Percentiles rank a stretch among this genome's conserved stretches.
phyloP scores from a whole-genome alignment of 2,888 invertebrate species.

The Zonitis immaculata region DNA sequence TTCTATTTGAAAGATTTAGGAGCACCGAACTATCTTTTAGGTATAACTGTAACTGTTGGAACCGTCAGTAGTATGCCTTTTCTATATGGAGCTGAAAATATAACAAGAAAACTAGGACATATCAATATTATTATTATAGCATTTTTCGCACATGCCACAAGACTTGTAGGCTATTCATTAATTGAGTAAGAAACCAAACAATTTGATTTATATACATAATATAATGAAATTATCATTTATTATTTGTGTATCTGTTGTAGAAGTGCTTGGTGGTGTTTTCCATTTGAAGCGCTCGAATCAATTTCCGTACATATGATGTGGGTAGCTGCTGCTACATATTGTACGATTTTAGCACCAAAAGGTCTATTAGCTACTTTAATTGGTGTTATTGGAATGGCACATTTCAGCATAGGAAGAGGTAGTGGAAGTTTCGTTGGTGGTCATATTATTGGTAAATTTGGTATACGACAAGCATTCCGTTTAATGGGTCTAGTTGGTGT shows the following conservation, averaged over 20 bases:
- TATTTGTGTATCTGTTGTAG: no score
- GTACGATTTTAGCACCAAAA: constrained; percentile 77
- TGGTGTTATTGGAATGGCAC: constrained; percentile 82
- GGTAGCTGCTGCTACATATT: constrained; percentile 86
- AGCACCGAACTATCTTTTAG: constrained; percentile 75
- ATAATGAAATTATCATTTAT: background rate
- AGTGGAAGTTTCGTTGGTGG: constrained; percentile 80
- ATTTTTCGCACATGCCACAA: constrained; percentile 77
- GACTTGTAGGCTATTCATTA: constrained; percentile 78
- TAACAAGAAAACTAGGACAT: constrained; percentile 75
- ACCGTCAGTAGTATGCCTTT: constrained; percentile 80
- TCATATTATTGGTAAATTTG: constrained; percentile 67
- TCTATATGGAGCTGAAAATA: constrained; percentile 76
- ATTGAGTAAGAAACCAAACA: constrained; percentile 84
- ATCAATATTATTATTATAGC: constrained; percentile 80
- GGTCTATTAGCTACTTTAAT: constrained; percentile 79
- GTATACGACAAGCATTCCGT: constrained; percentile 72
- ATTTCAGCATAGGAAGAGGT: constrained; percentile 81
- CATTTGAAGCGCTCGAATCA: constrained; percentile 82
- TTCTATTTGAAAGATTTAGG: constrained; percentile 79
- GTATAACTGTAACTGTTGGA: constrained; percentile 80
- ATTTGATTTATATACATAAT: constrained; percentile 23
- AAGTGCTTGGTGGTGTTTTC: constrained; percentile 85
- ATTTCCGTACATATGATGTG: constrained; percentile 84
- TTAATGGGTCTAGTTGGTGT: constrained; percentile 74